phyloP scores from a whole-genome alignment of 1,140 invertebrate species.

The Uloborus diversus region DNA sequence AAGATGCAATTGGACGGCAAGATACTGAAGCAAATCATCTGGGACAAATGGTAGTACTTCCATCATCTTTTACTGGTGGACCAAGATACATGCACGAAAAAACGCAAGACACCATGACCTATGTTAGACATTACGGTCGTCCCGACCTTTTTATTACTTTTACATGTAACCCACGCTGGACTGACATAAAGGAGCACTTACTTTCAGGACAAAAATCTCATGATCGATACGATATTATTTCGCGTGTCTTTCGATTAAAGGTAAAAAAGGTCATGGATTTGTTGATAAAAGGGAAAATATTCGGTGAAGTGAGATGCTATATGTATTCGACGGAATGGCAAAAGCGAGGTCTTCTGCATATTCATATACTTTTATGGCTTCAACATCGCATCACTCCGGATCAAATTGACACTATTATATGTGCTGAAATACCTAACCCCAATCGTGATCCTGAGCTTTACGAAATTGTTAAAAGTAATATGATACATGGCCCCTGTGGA shows the following conservation, averaged over 20 bases:
- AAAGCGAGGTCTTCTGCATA: slow-evolving; percentile 66
- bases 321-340: slow-evolving; percentile 65
- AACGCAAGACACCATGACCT: slow-evolving; percentile 61
- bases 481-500: slow-evolving; percentile 71
- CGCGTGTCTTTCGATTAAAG: slow-evolving; percentile 10
- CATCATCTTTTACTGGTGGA: slow-evolving; percentile 33
- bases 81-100: slow-evolving; percentile 53
- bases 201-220: slow-evolving; percentile 6
- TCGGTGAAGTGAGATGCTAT: slow-evolving; percentile 53
- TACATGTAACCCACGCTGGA: slow-evolving; percentile 54
- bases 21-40: neutral
- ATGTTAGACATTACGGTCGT: slow-evolving; percentile 62
- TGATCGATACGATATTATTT: slow-evolving; percentile 33
- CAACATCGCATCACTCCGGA: neutral
- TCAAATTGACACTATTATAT: slow-evolving; percentile 30
- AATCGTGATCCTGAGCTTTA: neutral
- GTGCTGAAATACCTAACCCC: slow-evolving; percentile 43
- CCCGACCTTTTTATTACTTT: slow-evolving; percentile 67
- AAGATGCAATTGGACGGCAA: neutral
- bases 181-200: slow-evolving; percentile 36
- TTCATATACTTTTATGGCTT: slow-evolving; percentile 63
- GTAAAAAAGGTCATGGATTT: neutral
- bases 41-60: slow-evolving; percentile 12
- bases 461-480: slow-evolving; percentile 59
- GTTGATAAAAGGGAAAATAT: neutral